Conservation (phyloP, 1,140 invertebrate genomes). For the Aphelenchoides fujianensis region DNA sequence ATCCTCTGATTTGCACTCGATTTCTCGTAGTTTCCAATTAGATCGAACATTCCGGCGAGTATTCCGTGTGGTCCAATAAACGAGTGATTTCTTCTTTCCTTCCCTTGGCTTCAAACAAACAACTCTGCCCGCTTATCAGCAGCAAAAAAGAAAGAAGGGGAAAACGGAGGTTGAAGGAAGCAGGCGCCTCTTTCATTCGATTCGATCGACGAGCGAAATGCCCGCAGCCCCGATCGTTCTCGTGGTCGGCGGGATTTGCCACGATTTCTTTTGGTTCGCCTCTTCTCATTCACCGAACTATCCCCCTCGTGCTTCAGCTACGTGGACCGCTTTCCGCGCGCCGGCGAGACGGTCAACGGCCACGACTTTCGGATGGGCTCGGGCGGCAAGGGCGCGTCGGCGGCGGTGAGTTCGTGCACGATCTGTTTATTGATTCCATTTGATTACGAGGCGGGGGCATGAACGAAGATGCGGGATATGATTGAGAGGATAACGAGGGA, state of each 20-base stretch:
- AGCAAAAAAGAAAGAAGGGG: not conserved
- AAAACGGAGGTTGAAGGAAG: not conserved
- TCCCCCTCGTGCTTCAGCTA: not conserved
- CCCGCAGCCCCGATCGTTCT: not conserved
- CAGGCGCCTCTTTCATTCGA: no score
- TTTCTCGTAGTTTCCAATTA: not conserved
- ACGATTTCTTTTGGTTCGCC: not conserved
- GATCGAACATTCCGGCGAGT: no score
- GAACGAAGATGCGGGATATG: no score
- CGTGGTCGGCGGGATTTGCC: conserved; percentile 1
- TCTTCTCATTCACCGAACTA: not conserved
- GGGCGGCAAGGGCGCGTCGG: not conserved
- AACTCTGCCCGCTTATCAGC: no score
- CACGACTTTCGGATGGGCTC: not conserved
- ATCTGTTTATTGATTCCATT: not conserved
- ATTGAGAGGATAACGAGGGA: no score
- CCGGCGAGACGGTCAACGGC: not conserved
- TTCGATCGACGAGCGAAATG: not conserved
- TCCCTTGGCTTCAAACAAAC: no score
- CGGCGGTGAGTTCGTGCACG: not conserved
- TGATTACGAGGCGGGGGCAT: not conserved
- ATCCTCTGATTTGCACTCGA: conserved; percentile 18
- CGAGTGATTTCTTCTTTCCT: no score
- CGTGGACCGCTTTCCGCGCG: not conserved
- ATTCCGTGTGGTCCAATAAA: no score